Conservation (phyloP, 2,797 vertebrate species). For the Poecilia velifera region DNA sequence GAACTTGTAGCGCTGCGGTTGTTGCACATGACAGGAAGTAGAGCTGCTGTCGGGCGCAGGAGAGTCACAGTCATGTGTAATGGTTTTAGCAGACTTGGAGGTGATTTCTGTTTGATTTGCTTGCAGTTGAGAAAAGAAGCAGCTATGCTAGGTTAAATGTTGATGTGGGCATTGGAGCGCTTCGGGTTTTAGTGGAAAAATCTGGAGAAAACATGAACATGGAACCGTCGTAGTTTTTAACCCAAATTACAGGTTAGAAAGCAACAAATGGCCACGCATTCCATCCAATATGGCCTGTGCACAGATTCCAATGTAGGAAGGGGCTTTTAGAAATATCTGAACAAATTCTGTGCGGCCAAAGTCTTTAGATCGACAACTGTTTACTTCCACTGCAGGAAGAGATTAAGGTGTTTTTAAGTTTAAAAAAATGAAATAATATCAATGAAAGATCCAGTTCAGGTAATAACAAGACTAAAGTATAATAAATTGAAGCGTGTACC, state of each 20-base stretch:
- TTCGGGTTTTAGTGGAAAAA: slow-evolving; percentile 47
- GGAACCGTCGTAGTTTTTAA: slow-evolving; percentile 16
- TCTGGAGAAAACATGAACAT: slow-evolving; percentile 32
- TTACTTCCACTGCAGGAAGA: neutral
- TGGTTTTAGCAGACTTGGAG: slow-evolving; percentile 52
- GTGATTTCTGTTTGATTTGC: slow-evolving; percentile 13
- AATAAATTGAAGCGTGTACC: neutral
- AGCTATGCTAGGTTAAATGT: neutral
- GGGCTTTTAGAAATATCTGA: neutral
- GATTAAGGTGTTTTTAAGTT: neutral
- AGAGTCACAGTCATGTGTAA: slow-evolving; percentile 38
- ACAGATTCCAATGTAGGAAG: slow-evolving; percentile 13
- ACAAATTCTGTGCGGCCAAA: neutral
- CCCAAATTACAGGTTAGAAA: slow-evolving; percentile 51
- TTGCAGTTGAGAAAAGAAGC: neutral
- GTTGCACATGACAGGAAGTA: slow-evolving; percentile 78
- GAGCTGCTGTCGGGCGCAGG: slow-evolving; percentile 43
- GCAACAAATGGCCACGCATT: slow-evolving; percentile 31
- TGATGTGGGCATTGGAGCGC: slow-evolving; percentile 15
- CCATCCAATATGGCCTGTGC: slow-evolving; percentile 23
- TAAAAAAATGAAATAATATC: neutral
- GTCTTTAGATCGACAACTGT: neutral
- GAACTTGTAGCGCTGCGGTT: slow-evolving; percentile 59
- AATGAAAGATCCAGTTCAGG: neutral
- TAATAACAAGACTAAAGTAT: neutral